phyloP scores from a whole-genome alignment of 2,888 invertebrate genomes.

The Phaonia tiefii region DNA sequence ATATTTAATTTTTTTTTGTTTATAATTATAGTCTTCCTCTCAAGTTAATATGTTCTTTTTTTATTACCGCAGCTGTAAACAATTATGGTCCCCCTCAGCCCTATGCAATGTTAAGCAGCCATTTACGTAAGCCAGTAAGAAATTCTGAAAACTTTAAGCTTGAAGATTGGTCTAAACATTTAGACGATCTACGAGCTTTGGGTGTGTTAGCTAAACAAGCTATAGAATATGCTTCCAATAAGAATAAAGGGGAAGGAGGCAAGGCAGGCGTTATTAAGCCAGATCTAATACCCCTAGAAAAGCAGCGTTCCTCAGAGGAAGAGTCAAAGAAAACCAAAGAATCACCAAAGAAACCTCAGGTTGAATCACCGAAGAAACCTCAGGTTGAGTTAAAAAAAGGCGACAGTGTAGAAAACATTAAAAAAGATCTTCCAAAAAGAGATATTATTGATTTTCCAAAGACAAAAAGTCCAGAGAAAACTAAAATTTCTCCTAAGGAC shows the following conservation, averaged over 20 bases:
- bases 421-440: conserved; percentile 35
- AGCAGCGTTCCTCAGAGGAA: conserved; percentile 42
- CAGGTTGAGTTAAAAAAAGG: conserved; percentile 43
- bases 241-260: conserved; percentile 77
- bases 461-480: conserved; percentile 45
- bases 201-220: conserved; percentile 79
- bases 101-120: conserved; percentile 81
- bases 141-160: conserved; percentile 74
- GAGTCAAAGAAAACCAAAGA: conserved; percentile 56
- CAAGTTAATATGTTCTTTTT: too few species aligned
- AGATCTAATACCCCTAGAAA: conserved; percentile 75
- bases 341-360: conserved; percentile 34
- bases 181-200: conserved; percentile 77
- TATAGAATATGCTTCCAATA: conserved; percentile 78
- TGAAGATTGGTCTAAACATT: conserved; percentile 79
- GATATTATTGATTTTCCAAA: not conserved
- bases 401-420: conserved; percentile 33
- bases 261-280: conserved; percentile 75
- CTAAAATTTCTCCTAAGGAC: conserved; percentile 28
- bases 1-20: not conserved
- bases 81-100: conserved; percentile 83
- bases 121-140: conserved; percentile 78
- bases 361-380: conserved; percentile 17
- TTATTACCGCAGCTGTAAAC: conserved; percentile 84
- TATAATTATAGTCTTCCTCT: too few species aligned